phyloP scores from a whole-genome alignment of 2,113 vertebrate genomes.

The Hymenochirus boettgeri region DNA sequence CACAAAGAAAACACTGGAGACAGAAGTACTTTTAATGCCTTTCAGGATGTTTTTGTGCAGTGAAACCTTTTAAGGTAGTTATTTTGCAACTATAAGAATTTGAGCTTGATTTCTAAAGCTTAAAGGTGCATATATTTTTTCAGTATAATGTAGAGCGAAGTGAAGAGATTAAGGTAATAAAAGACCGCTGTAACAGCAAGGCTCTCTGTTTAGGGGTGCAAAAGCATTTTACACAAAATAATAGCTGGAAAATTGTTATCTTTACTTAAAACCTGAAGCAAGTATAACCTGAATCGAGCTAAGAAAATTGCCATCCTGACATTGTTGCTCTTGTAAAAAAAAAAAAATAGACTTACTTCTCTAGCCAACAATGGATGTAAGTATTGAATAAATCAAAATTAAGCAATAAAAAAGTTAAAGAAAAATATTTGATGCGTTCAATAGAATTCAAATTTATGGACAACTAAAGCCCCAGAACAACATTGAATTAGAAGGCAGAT shows the following conservation, averaged over 20 bases:
- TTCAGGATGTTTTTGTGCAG: neutral
- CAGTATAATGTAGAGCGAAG: constrained; percentile 41
- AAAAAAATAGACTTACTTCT: constrained; percentile 57
- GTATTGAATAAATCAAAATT: neutral
- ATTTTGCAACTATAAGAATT: neutral
- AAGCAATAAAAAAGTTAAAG: neutral
- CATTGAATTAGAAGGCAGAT: too few relatives aligned
- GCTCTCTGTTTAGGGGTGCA: constrained; percentile 33
- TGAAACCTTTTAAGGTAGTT: constrained; percentile 3
- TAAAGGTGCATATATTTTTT: constrained; percentile 8
- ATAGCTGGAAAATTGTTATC: constrained; percentile 64
- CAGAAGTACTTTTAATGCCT: neutral
- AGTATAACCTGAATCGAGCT: constrained; percentile 48
- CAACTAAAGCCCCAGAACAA: too few relatives aligned
- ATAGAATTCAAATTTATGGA: too few relatives aligned
- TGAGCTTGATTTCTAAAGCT: constrained; percentile 1
- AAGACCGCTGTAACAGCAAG: constrained; percentile 39
- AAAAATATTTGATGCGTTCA: too few relatives aligned
- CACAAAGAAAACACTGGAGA: neutral
- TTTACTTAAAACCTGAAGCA: constrained; percentile 60
- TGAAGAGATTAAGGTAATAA: constrained; percentile 47
- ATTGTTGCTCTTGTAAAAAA: constrained; percentile 54
- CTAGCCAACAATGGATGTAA: constrained; percentile 45
- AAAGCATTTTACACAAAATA: constrained; percentile 48
- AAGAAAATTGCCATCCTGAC: constrained; percentile 55